Percentiles rank a stretch among this genome's conserved stretches.
phyloP scores from a whole-genome alignment of 2,888 invertebrate species.

The Escarpia spicata region DNA sequence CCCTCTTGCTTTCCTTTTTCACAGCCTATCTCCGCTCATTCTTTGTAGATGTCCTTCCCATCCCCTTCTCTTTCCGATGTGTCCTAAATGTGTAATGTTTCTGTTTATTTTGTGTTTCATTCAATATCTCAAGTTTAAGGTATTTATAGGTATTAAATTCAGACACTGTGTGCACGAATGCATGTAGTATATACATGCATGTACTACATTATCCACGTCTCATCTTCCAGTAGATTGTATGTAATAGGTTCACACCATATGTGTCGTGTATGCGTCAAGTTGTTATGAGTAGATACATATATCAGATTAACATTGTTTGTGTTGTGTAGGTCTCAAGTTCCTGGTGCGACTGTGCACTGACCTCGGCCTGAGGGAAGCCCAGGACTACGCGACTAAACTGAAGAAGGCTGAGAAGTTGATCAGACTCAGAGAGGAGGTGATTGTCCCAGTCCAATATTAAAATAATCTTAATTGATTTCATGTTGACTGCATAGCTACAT shows the following conservation, averaged over 20 bases:
- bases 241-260: too few species aligned
- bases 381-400: constrained; percentile 84
- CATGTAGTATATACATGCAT: not conserved
- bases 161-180: not conserved
- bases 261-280: too few species aligned
- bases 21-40: too few species aligned
- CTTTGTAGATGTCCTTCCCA: too few species aligned
- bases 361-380: constrained; percentile 88
- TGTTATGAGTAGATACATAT: not conserved
- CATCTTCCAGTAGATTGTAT: not conserved
- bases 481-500: too few species aligned
- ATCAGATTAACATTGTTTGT: not conserved
- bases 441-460: not conserved
- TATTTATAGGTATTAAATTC: not conserved
- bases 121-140: too few species aligned
- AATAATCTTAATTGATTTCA: too few species aligned
- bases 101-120: too few species aligned
- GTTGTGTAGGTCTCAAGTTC: constrained; percentile 78
- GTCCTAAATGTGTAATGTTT: too few species aligned
- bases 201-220: not conserved
- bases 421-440: constrained; percentile 65
- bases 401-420: constrained; percentile 75
- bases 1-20: too few species aligned
- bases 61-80: too few species aligned
- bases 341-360: constrained; percentile 89